Base-by-base conservation (phyloP, 2,113 vertebrate genomes). In the Phodopus roborovskii region DNA sequence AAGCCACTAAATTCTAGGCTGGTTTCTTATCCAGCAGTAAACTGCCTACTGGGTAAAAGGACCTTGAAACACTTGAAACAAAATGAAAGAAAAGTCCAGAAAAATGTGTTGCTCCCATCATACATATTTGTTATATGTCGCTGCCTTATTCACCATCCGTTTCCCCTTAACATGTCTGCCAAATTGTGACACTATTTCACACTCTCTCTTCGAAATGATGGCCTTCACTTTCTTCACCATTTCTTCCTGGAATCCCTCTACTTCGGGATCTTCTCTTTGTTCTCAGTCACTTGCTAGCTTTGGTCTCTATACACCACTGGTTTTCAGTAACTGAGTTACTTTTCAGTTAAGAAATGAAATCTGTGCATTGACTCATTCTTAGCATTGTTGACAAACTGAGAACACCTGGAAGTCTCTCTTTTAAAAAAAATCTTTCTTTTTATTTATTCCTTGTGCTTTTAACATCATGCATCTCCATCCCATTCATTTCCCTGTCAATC, bases 281-380 rank as follows among this genome's bases (percentile, higher is more conserved):
- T 73, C 42, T 75, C 73, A 50, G 56, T 83, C 48, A 75, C 77
- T 77, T 26, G 20, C 22, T 73, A n/a, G 56, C 20, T 56, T 70
- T 73, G 36, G 4, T 84, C 74, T 88, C 62, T 64, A 6, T 60
- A 42, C 74, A 45, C 28, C 13, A 42, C 7, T 83, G 22, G 2
- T 70, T 93, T 87, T 90, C 5, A 88, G 5, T 78, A 92, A 94
- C 36, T 62, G 28, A 81, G 26, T 60, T 87, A 17, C 19, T 91
- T 93, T 95, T 94, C 12, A 85, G 36, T 70, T 48, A 60, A 78
- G 89, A 95, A 95, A 92, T 93, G 39, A 92, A 81, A 90, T 39
- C 36, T 28, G 24, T 0, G 74, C 6, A 45, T 45, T 58, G 64
- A 75, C 4, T 96, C 86, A 86, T 84, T 88, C 66, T 88, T 28